A percentile compares a stretch with the other conserved stretches of the same genome.
Conservation (phyloP, 2,888 invertebrate species). For the Tetragnatha montana region DNA sequence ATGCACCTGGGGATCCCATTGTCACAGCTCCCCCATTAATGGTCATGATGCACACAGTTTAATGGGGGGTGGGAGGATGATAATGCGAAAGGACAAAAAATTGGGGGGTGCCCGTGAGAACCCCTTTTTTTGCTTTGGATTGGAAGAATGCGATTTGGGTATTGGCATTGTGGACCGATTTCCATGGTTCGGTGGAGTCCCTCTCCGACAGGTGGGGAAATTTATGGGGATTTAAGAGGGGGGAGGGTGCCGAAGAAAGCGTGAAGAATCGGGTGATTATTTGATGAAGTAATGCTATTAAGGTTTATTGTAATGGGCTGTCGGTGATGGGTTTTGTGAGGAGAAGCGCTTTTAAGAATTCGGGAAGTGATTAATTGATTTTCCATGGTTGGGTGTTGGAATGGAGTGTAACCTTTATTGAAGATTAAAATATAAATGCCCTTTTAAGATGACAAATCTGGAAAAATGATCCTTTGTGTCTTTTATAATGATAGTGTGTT, state of each 20-base stretch:
- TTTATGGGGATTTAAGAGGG: conserved; percentile 62
- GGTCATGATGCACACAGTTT: conserved; percentile 48
- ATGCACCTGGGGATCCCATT: conserved; percentile 66
- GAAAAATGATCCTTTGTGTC: neutral
- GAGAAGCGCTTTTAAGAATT: neutral
- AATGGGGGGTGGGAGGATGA: conserved; percentile 20
- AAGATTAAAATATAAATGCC: no score
- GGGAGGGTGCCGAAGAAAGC: neutral
- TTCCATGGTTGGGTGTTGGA: neutral
- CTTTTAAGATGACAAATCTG: neutral
- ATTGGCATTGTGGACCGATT: conserved; percentile 60
- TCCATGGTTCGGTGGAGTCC: conserved; percentile 29
- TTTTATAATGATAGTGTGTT: neutral
- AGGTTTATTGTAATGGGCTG: conserved; percentile 4
- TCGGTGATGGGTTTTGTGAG: neutral
- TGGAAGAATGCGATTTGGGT: conserved; percentile 55
- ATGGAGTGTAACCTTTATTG: no score
- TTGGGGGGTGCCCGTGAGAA: conserved; percentile 25
- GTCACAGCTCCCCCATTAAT: conserved; percentile 54
- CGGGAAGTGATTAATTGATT: neutral
- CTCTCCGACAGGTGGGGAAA: conserved; percentile 59
- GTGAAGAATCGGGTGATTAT: conserved; percentile 5
- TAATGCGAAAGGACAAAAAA: neutral
- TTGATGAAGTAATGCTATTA: conserved; percentile 14
- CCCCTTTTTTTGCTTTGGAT: conserved; percentile 39